Conservation (phyloP, 35 echinoderm and acorn worm species). For the Amphiura filiformis region DNA sequence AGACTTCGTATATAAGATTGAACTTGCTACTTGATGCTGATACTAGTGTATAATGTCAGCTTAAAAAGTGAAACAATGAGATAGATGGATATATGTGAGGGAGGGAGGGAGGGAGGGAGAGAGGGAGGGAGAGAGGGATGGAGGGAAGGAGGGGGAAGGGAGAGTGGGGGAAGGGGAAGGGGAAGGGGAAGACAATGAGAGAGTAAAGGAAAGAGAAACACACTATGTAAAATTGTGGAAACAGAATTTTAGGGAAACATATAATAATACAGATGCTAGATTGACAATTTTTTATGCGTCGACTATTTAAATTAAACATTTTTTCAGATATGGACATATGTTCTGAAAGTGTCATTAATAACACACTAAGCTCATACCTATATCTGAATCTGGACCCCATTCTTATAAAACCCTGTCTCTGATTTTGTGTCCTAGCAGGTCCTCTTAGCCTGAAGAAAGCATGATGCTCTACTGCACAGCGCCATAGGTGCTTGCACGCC, state of each 20-base stretch:
- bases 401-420: constrained; percentile 82
- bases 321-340: too few relatives aligned
- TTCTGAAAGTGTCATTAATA: too few relatives aligned
- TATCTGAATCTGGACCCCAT: constrained; percentile 99
- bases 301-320: too few relatives aligned
- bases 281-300: background rate
- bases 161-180: too few relatives aligned
- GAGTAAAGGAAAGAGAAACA: background rate
- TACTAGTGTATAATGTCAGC: background rate
- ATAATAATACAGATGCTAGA: background rate
- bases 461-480: constrained; percentile 95
- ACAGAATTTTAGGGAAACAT: background rate
- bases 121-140: too few relatives aligned
- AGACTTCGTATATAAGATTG: background rate
- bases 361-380: constrained; percentile 80
- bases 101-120: too few relatives aligned
- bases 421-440: constrained; percentile 39
- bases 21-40: background rate
- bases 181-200: too few relatives aligned
- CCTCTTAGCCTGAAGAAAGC: constrained; percentile 93
- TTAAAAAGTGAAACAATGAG: too few relatives aligned
- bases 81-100: too few relatives aligned
- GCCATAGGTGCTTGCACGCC: constrained; percentile 91
- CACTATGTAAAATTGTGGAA: background rate
- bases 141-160: too few relatives aligned